Base-by-base conservation (phyloP, 1,140 invertebrate species). In the Carposina sasakii region DNA sequence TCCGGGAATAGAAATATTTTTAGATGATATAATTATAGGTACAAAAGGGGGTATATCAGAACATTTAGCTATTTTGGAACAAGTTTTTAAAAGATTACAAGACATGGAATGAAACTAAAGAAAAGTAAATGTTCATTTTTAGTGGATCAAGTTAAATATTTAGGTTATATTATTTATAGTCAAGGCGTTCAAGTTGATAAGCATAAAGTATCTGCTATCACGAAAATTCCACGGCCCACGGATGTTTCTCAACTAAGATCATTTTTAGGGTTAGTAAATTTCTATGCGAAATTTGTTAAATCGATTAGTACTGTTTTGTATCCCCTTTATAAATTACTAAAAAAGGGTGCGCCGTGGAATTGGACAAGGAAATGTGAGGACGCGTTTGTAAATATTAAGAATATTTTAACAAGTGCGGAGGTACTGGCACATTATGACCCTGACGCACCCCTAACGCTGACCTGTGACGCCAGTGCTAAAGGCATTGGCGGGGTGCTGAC, bases 11-110 rank as follows among this genome's bases (percentile, higher is more conserved):
- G 34, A 45, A 17, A 21, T 51, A 9, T 51, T 51, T 30, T 15
- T 44, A 16, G 49, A 51, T 30, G 49, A 44, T 16, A 22, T 51
- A 3, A 51, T 51, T 17, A 44, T 51, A 6, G 30, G 31, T n/a
- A n/a, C n/a, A n/a, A n/a, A n/a, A n/a, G 26, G 10, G 17, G 15
- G 2, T 8, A 2, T 16, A 15, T 15, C 15, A 34, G 40, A 50
- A 34, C 39, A 50, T n/a, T 42, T 48, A 16, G 10, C 10, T 2
- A 22, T 40, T 3, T 33, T 50, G 39, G 48, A 43, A 37, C 2
- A 9, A 15, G 39, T 50, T 5, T 50, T 50, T 15, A 17, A 23
- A 9, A 23, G 40, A 10, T 43, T 50, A 12, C 21, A 33, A 10
- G 19, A 19, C 13, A 43, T 21, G 48, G 48, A 1, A 36, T 42